Evolutionary conservation across 1,140 invertebrate genomes (phyloP).

Genomic region (Drosophila guanche): DNA sequence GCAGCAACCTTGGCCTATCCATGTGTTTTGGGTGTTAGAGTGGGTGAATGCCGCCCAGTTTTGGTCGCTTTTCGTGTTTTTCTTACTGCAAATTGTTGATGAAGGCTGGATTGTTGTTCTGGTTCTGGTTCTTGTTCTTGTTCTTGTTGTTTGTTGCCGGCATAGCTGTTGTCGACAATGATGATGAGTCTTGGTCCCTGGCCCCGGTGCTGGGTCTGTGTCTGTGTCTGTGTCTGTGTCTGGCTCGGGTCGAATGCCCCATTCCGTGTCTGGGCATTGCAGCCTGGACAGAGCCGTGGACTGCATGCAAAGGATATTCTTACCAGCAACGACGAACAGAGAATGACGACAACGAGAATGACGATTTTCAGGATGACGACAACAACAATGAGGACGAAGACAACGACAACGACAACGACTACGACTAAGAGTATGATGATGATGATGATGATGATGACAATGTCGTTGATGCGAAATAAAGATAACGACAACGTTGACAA

Average conservation of each 20-base stretch:
- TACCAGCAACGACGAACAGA: slow-evolving; percentile 7
- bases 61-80: slow-evolving; percentile 59
- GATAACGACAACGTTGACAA: slow-evolving; percentile 81
- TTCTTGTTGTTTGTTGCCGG: slow-evolving; percentile 22
- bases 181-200: slow-evolving; percentile 55
- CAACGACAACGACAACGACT: slow-evolving; percentile 78
- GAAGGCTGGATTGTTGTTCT: slow-evolving; percentile 56
- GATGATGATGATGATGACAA: slow-evolving; percentile 71
- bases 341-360: slow-evolving; percentile 7
- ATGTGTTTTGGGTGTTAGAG: slow-evolving; percentile 17
- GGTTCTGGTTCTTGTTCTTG: slow-evolving; percentile 36
- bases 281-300: slow-evolving; percentile 7
- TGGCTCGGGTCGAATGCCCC: too few species aligned
- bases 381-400: slow-evolving; percentile 61
- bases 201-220: background rate
- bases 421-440: slow-evolving; percentile 41
- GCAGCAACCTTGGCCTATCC: too few species aligned
- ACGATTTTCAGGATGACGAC: slow-evolving; percentile 20
- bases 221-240: too few species aligned
- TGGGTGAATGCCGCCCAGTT: slow-evolving; percentile 21
- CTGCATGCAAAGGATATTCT: slow-evolving; percentile 40
- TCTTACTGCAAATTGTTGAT: slow-evolving; percentile 75
- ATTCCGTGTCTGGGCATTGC: background rate
- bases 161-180: slow-evolving; percentile 64
- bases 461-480: slow-evolving; percentile 81